Conservation (phyloP, 2,113 vertebrate species). For the Prochilodus magdalenae region DNA sequence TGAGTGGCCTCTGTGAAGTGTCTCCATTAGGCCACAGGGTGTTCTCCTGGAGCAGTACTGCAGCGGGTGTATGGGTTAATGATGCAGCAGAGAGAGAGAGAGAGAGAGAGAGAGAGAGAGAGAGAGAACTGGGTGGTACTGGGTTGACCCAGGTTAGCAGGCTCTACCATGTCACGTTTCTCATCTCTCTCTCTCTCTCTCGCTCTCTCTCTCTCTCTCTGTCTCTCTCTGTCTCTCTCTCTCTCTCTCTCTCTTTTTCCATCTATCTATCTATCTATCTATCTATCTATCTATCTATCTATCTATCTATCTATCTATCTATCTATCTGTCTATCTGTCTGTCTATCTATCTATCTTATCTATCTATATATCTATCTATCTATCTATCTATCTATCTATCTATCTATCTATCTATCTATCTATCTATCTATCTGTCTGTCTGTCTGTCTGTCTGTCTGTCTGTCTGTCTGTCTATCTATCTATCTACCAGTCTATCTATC, state of each 20-base stretch:
- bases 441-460: too few species aligned
- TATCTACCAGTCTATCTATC: too few species aligned
- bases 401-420: too few species aligned
- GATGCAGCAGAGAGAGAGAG: too few species aligned
- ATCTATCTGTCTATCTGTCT: background rate
- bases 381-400: too few species aligned
- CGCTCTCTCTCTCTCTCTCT: background rate
- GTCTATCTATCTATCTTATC: background rate
- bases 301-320: background rate
- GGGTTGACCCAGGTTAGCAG: constrained; percentile 41
- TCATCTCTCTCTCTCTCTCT: constrained; percentile 11
- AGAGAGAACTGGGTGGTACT: background rate
- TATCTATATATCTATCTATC: too few species aligned
- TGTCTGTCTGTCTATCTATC: too few species aligned
- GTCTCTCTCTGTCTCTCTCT: background rate
- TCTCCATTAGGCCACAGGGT: background rate
- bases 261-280: background rate
- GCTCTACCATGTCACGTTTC: constrained; percentile 28
- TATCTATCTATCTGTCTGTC: too few species aligned
- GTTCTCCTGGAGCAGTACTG: background rate
- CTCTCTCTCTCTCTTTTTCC: constrained; percentile 1
- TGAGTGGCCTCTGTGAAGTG: background rate
- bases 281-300: too few species aligned
- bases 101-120: too few species aligned
- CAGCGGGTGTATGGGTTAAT: background rate